These are phyloP conservation scores for Mythimna albipuncta DNA, from an alignment of 2,888 invertebrate genomes.

Conservation along the genomic window DNA sequence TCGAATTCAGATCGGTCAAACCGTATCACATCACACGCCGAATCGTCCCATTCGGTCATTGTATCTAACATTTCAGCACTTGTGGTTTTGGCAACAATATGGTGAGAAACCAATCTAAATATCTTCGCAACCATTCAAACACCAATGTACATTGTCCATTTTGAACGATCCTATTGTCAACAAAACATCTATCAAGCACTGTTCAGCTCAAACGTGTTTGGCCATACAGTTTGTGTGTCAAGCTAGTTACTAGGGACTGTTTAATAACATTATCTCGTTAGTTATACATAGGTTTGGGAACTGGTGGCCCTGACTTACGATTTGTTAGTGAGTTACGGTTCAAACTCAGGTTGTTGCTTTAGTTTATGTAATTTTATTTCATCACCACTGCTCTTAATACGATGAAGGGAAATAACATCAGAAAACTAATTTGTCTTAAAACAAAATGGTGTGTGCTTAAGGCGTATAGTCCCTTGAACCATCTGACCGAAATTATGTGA, in stretches of 20 bases:
- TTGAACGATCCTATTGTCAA: conserved; percentile 1
- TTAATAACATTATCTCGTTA: conserved; percentile 2
- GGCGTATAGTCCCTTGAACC: no score
- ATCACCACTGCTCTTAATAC: background rate
- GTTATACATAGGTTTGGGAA: background rate
- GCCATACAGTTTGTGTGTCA: background rate
- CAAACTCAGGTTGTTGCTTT: background rate
- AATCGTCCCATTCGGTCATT: background rate
- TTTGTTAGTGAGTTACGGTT: background rate
- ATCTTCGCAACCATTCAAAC: conserved; percentile 19
- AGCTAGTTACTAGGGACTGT: background rate
- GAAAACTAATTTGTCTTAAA: no score
- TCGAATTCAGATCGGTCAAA: background rate
- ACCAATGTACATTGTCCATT: background rate
- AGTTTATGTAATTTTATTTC: background rate
- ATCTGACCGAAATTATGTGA: no score
- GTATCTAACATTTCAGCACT: background rate
- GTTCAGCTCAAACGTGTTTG: conserved; percentile 21
- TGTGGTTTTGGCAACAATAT: background rate
- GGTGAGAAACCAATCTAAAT: conserved; percentile 12
- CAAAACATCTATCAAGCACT: conserved; percentile 7
- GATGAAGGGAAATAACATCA: no score
- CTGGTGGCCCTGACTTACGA: background rate
- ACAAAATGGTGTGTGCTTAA: no score
- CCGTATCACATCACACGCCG: background rate